These are phyloP conservation scores for Epirrhoe alternata DNA, from an alignment of 2,888 invertebrate species.

Conservation along the genomic window DNA sequence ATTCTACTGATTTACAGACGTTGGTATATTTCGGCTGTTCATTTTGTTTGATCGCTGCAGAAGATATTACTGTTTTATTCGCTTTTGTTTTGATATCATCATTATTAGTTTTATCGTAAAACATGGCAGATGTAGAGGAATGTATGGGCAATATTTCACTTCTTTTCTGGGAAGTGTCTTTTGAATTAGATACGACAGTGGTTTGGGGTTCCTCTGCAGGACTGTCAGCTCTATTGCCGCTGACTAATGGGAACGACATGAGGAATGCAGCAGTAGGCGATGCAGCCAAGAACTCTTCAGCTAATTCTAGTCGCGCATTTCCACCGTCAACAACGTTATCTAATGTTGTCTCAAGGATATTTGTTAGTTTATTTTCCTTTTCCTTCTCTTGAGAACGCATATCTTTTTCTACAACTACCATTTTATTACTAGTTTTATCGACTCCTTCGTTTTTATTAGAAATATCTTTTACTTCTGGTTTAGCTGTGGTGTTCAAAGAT, in stretches of 20 bases:
- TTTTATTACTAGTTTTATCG: slow-evolving; percentile 50
- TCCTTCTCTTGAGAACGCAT: slow-evolving; percentile 56
- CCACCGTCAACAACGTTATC: slow-evolving; percentile 79
- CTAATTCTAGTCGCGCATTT: slow-evolving; percentile 85
- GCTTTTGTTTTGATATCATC: slow-evolving; percentile 50
- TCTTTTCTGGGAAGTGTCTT: slow-evolving; percentile 55
- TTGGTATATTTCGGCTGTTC: slow-evolving; percentile 60
- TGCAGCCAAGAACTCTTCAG: slow-evolving; percentile 80
- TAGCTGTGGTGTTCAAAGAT: slow-evolving; percentile 28
- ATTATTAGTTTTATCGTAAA: slow-evolving; percentile 63
- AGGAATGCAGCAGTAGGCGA: slow-evolving; percentile 92
- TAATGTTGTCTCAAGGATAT: slow-evolving; percentile 70
- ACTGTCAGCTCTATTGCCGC: slow-evolving; percentile 81
- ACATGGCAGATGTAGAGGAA: slow-evolving; percentile 45
- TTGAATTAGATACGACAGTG: slow-evolving; percentile 50
- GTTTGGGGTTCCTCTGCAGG: slow-evolving; percentile 72
- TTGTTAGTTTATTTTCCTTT: slow-evolving; percentile 71
- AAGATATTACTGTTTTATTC: slow-evolving; percentile 44
- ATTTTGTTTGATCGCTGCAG: slow-evolving; percentile 54
- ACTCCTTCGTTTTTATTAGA: slow-evolving; percentile 39
- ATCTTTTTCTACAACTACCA: slow-evolving; percentile 46
- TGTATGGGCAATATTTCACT: slow-evolving; percentile 55
- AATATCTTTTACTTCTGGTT: slow-evolving; percentile 37
- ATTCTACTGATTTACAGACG: slow-evolving; percentile 52
- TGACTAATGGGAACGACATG: slow-evolving; percentile 90